These are phyloP conservation scores for Ispidina lecontei DNA, from an alignment of 2,797 vertebrate species.

Conservation along the genomic window DNA sequence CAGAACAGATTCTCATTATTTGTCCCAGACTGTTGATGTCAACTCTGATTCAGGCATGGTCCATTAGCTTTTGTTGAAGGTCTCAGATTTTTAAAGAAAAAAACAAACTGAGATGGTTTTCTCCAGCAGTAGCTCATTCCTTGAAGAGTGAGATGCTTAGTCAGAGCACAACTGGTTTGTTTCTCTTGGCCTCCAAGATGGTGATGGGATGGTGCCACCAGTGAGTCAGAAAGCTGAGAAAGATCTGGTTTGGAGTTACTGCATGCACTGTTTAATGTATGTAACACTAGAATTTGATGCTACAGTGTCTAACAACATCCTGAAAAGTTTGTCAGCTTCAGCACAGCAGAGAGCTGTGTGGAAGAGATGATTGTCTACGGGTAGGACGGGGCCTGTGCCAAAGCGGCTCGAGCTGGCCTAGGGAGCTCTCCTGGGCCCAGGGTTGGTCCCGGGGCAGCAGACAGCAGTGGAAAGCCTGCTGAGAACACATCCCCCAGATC, in stretches of 20 bases:
- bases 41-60: background rate
- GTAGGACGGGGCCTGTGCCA: background rate
- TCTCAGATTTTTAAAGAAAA: background rate
- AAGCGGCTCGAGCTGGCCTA: background rate
- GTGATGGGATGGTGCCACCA: background rate
- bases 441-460: background rate
- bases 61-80: background rate
- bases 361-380: background rate
- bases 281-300: background rate
- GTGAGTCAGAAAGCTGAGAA: background rate
- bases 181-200: background rate
- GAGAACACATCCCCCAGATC: background rate
- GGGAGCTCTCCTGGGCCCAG: background rate
- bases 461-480: background rate
- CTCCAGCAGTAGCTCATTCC: background rate
- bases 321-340: background rate
- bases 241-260: background rate
- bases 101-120: background rate
- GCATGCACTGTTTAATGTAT: background rate
- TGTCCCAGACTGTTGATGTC: background rate
- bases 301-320: background rate
- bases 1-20: background rate
- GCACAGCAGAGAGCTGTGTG: background rate
- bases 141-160: background rate
- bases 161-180: background rate